Percentiles rank a stretch among this genome's conserved stretches.
Evolutionary conservation across 1,140 invertebrate species (phyloP).

Genomic region (Temnothorax nylanderi): DNA sequence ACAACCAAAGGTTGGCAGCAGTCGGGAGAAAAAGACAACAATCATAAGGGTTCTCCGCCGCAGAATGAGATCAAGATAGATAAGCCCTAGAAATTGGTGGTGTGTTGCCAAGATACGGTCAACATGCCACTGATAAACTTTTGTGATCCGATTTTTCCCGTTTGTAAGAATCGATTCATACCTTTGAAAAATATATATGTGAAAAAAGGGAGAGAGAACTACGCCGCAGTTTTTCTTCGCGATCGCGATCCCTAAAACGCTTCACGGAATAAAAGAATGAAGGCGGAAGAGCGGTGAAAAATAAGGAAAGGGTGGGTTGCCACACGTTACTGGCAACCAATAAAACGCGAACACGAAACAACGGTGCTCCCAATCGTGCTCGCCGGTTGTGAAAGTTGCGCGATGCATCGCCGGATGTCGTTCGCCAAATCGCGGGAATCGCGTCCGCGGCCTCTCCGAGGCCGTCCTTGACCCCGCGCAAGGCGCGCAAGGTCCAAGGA

Average conservation of each 20-base stretch:
- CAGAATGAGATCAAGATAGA: constrained; percentile 45
- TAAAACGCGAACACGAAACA: constrained; percentile 34
- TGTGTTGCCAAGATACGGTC: constrained; percentile 59
- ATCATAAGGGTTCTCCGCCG: background rate
- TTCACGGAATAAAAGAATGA: background rate
- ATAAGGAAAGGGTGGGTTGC: background rate
- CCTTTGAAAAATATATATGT: background rate
- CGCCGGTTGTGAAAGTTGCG: constrained; percentile 13
- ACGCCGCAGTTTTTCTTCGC: background rate
- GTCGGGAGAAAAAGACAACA: background rate
- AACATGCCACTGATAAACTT: constrained; percentile 61
- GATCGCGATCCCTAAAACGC: background rate
- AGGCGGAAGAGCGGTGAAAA: background rate
- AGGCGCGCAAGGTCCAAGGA: constrained; percentile 48
- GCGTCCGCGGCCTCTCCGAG: background rate
- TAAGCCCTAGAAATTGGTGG: constrained; percentile 47
- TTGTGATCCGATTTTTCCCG: background rate
- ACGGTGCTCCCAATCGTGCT: constrained; percentile 15
- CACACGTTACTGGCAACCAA: background rate
- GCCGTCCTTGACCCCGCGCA: constrained; percentile 47
- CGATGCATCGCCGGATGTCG: constrained; percentile 59
- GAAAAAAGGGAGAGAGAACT: background rate
- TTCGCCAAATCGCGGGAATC: constrained; percentile 43
- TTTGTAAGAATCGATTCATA: constrained; percentile 11
- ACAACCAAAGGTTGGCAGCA: too few relatives aligned